Conservation (phyloP, 2,797 vertebrate species). For the Tangara arthus region DNA sequence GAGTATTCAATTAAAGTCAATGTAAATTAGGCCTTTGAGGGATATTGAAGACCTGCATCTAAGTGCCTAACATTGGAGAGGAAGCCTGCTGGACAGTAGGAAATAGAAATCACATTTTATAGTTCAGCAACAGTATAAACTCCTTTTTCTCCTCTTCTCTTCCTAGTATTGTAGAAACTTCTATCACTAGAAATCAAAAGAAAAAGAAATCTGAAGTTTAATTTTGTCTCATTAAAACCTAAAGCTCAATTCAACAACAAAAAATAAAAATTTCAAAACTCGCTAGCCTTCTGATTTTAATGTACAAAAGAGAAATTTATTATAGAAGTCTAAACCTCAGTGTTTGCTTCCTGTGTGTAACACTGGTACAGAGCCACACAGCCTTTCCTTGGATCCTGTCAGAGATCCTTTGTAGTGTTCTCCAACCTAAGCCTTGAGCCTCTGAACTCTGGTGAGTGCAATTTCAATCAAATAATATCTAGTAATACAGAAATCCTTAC, state of each 20-base stretch:
- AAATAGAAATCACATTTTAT: not conserved
- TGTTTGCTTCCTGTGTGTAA: not conserved
- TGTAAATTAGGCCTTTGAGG: not conserved
- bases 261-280: rapidly evolving
- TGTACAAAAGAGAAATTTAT: not conserved
- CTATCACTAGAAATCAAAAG: not conserved
- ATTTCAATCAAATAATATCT: not conserved
- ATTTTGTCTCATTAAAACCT: not conserved
- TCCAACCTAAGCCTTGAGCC: not conserved
- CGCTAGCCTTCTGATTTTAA: not conserved
- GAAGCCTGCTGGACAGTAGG: not conserved
- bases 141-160: not conserved
- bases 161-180: not conserved
- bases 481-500: not conserved
- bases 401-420: not conserved
- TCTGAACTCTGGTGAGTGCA: not conserved
- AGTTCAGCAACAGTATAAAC: not conserved
- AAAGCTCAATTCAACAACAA: not conserved
- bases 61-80: not conserved
- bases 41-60: not conserved
- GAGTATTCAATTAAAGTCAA: not conserved
- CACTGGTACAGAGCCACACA: not conserved
- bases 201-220: not conserved
- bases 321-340: not conserved
- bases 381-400: not conserved